Conservation (phyloP, 2,113 vertebrate species). For the Pelodiscus sinensis region DNA sequence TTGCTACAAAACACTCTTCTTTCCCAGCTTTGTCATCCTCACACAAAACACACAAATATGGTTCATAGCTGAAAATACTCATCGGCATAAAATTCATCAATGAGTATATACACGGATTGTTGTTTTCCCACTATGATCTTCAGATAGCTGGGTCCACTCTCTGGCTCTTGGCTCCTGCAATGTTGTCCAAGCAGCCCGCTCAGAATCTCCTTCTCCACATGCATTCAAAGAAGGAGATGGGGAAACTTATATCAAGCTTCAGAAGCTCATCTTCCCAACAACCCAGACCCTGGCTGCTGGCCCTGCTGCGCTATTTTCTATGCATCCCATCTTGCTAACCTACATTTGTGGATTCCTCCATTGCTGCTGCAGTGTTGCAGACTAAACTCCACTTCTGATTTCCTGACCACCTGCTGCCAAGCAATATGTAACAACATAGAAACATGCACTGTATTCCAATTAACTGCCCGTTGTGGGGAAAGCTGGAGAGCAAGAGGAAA, state of each 20-base stretch:
- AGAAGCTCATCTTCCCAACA: neutral
- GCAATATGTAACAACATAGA: neutral
- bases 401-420: neutral
- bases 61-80: neutral
- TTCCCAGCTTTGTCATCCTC: slow-evolving; percentile 9
- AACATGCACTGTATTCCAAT: neutral
- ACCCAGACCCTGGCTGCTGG: neutral
- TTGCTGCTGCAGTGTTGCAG: neutral
- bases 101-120: neutral
- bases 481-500: neutral
- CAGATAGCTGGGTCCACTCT: neutral
- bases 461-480: neutral
- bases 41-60: neutral
- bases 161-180: neutral
- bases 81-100: neutral
- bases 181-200: neutral
- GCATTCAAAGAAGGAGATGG: neutral
- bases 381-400: neutral
- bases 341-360: neutral
- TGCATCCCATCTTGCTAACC: neutral
- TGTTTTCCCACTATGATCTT: neutral
- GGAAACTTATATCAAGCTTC: neutral
- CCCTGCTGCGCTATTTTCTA: neutral
- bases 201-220: neutral
- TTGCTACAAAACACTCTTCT: slow-evolving; percentile 33